Evolutionary conservation across 1,140 invertebrate species (phyloP).

Genomic region (Cherax quadricarinatus): DNA sequence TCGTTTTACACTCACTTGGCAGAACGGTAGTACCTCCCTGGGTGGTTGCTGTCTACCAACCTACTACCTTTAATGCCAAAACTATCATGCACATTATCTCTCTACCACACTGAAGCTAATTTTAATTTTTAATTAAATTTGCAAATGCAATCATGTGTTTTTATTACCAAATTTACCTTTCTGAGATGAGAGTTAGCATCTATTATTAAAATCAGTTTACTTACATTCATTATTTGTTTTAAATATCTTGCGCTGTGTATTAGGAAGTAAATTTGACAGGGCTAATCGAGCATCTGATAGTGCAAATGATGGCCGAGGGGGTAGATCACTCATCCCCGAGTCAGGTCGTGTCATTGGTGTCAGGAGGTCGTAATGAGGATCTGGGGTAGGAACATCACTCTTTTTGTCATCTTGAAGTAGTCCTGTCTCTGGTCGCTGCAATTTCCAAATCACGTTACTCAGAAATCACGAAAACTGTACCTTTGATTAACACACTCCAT

Average conservation of each 20-base stretch:
- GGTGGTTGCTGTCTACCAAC: no score
- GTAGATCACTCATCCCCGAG: not conserved
- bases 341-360: slow-evolving; percentile 20
- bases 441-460: not conserved
- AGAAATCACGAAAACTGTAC: not conserved
- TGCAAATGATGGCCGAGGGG: slow-evolving; percentile 7
- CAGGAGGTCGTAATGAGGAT: slow-evolving; percentile 55
- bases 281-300: slow-evolving; percentile 42
- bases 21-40: no score
- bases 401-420: slow-evolving; percentile 40
- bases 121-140: no score
- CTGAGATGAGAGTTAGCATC: no score
- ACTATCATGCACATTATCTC: no score
- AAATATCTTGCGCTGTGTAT: slow-evolving; percentile 55
- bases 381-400: not conserved
- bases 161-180: no score
- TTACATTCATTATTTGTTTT: slow-evolving; percentile 55
- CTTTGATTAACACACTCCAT: no score
- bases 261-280: slow-evolving; percentile 46
- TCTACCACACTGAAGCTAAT: no score
- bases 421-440: slow-evolving; percentile 50
- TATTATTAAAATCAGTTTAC: not conserved
- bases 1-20: no score
- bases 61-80: no score
- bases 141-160: no score